Conservation (phyloP, 2,797 vertebrate genomes). For the Todus mexicanus region DNA sequence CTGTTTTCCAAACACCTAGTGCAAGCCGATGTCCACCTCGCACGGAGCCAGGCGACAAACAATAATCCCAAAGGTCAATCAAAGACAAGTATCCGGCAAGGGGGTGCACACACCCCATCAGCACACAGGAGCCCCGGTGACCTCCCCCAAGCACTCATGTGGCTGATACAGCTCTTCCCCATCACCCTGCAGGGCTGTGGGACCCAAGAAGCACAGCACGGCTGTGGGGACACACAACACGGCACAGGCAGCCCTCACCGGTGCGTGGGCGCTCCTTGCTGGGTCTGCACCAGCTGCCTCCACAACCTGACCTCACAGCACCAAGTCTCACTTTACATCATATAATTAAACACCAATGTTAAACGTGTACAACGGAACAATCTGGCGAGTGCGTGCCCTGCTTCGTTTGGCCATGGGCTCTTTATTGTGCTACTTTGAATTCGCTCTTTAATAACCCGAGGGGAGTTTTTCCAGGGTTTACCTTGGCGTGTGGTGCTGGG, state of each 20-base stretch:
- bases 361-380: background rate
- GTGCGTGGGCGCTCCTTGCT: background rate
- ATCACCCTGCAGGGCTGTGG: background rate
- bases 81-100: background rate
- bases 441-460: background rate
- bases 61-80: background rate
- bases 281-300: background rate
- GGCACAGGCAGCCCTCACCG: background rate
- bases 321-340: background rate
- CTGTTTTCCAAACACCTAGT: background rate
- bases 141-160: background rate
- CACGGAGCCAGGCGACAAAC: accelerated
- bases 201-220: background rate
- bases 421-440: background rate
- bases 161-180: background rate
- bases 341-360: background rate
- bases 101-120: accelerated
- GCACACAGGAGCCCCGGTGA: background rate
- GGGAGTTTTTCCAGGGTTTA: background rate
- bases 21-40: accelerated
- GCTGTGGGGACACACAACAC: background rate
- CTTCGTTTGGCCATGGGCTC: background rate
- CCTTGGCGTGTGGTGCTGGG: background rate
- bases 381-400: background rate
- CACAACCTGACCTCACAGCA: accelerated